These are phyloP conservation scores for Parasteatoda lunata DNA, from an alignment of 2,888 invertebrate species.

Conservation along the genomic window DNA sequence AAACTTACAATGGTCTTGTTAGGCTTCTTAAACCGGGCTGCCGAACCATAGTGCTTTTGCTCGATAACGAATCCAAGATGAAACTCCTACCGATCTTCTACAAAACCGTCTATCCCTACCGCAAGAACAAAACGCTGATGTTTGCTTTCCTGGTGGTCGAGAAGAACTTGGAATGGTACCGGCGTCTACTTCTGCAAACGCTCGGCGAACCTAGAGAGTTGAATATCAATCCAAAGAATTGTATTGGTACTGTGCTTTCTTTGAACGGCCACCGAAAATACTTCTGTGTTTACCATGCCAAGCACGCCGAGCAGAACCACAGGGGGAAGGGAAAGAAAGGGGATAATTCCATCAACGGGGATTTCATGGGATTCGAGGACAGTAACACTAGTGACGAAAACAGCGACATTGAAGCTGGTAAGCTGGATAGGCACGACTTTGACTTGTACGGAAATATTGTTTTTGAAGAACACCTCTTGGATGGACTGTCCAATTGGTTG, in stretches of 20 bases:
- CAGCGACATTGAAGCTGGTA: slow-evolving; percentile 75
- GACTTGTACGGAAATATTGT: slow-evolving; percentile 75
- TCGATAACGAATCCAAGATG: slow-evolving; percentile 90
- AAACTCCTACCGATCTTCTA: slow-evolving; percentile 93
- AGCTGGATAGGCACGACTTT: slow-evolving; percentile 49
- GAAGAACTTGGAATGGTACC: slow-evolving; percentile 94
- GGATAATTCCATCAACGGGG: slow-evolving; percentile 72
- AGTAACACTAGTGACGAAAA: slow-evolving; percentile 77
- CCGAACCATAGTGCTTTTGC: slow-evolving; percentile 90
- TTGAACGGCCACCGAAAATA: slow-evolving; percentile 97
- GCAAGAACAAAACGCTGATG: slow-evolving; percentile 96
- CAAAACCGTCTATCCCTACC: slow-evolving; percentile 94
- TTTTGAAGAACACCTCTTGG: slow-evolving; percentile 85
- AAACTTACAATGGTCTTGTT: slow-evolving; percentile 96
- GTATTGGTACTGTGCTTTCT: slow-evolving; percentile 92
- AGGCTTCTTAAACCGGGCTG: slow-evolving; percentile 94
- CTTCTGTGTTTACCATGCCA: slow-evolving; percentile 94
- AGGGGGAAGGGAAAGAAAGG: slow-evolving; percentile 23
- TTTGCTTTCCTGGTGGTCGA: slow-evolving; percentile 95
- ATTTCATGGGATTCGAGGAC: slow-evolving; percentile 88
- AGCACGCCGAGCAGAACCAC: slow-evolving; percentile 31
- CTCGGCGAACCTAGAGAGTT: slow-evolving; percentile 87
- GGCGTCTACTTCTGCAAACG: slow-evolving; percentile 88
- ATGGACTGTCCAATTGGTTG: slow-evolving; percentile 96
- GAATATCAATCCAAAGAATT: slow-evolving; percentile 95